Evolutionary conservation across 2,888 invertebrate genomes (phyloP).

Genomic region (Onthophagus sagittarius): DNA sequence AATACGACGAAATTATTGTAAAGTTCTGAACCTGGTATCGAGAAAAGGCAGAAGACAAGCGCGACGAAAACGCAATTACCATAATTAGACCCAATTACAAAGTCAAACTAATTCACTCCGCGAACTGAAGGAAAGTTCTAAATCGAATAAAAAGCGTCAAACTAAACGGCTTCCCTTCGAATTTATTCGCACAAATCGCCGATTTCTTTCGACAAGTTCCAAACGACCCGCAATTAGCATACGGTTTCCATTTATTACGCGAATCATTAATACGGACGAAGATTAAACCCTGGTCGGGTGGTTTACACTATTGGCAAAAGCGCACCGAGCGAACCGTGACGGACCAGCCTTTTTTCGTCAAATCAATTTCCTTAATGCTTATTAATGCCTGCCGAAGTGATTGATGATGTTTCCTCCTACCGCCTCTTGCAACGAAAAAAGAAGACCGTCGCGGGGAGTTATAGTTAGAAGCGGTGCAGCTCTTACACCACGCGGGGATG

Average conservation of each 20-base stretch:
- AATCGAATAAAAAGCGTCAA: slow-evolving; percentile 3
- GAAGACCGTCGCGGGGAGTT: not conserved
- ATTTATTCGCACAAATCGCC: slow-evolving; percentile 9
- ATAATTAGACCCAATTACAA: not conserved
- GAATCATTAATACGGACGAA: slow-evolving; percentile 30
- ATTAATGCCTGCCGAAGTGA: slow-evolving; percentile 33
- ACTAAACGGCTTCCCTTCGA: not conserved
- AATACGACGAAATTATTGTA: not conserved
- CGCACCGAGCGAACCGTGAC: not conserved
- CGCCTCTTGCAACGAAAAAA: slow-evolving; percentile 1
- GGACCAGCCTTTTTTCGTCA: slow-evolving; percentile 28
- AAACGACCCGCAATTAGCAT: slow-evolving; percentile 26
- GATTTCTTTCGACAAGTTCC: slow-evolving; percentile 11
- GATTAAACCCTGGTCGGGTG: not conserved
- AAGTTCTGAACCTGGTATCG: not conserved
- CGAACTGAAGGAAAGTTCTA: not conserved
- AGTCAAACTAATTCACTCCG: not conserved
- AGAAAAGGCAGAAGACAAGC: not conserved
- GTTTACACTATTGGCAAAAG: not conserved
- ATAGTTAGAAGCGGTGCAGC: not conserved
- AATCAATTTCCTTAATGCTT: slow-evolving; percentile 37
- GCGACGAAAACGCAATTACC: not conserved
- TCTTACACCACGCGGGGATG: slow-evolving; percentile 1
- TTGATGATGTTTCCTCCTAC: slow-evolving; percentile 29
- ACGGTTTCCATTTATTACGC: slow-evolving; percentile 33